phyloP scores from a whole-genome alignment of 2,113 vertebrate species.

The Struthidea cinerea region DNA sequence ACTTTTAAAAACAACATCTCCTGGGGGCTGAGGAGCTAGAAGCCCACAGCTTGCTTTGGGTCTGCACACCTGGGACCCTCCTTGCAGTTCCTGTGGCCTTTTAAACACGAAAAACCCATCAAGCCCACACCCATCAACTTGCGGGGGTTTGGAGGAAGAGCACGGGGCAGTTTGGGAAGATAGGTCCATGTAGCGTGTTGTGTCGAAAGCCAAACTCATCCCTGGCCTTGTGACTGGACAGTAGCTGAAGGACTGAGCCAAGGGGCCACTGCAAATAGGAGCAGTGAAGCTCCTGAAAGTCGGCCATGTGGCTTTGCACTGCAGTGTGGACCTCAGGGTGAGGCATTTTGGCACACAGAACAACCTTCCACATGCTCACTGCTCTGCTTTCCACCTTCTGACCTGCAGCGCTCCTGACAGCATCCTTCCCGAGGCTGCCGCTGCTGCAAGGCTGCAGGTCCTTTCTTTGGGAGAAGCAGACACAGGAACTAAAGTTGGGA shows the following conservation, averaged over 20 bases:
- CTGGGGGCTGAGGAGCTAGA: background rate
- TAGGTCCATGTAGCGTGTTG: accelerated
- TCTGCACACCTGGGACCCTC: accelerated
- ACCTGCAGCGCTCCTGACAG: background rate
- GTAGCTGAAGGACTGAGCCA: background rate
- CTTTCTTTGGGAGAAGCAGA: background rate
- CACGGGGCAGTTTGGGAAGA: background rate
- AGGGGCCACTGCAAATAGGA: background rate
- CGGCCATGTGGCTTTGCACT: background rate
- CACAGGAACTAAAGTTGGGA: background rate
- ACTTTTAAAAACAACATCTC: background rate
- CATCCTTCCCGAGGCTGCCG: accelerated
- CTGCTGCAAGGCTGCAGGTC: background rate
- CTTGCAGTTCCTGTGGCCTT: background rate
- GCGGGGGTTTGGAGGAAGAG: background rate
- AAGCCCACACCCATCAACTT: background rate
- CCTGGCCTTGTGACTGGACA: background rate
- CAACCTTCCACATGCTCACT: background rate
- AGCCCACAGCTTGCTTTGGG: background rate
- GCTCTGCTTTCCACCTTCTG: background rate
- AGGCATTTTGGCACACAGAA: background rate
- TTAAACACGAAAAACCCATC: background rate
- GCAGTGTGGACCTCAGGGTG: background rate
- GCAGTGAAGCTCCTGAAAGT: background rate
- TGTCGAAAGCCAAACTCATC: background rate